Evolutionary conservation across 2,113 vertebrate species (phyloP).

Genomic region (Pterocles gutturalis): DNA sequence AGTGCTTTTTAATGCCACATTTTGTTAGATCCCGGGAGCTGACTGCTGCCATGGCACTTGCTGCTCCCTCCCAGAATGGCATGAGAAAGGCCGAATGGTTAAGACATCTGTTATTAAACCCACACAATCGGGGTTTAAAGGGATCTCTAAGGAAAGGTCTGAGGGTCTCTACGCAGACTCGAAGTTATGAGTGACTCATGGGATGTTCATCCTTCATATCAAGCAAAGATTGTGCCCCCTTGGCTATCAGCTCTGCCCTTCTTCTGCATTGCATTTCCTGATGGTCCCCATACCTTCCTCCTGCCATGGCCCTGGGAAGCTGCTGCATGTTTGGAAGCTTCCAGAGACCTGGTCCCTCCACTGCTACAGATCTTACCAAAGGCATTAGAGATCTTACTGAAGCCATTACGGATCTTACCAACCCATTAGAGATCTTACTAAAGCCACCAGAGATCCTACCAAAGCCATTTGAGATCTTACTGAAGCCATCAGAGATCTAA

Average conservation of each 20-base stretch:
- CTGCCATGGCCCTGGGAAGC: background rate
- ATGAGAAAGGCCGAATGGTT: background rate
- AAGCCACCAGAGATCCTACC: no score
- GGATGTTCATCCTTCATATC: background rate
- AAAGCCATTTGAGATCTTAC: background rate
- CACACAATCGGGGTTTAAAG: background rate
- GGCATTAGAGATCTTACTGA: background rate
- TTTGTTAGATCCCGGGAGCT: background rate
- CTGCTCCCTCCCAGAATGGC: rapidly evolving
- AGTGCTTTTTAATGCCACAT: background rate
- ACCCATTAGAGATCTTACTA: no score
- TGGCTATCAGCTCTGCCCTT: background rate
- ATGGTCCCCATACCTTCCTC: background rate
- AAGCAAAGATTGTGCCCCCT: background rate
- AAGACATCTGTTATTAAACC: background rate
- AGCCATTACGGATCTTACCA: background rate
- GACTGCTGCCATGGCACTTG: background rate
- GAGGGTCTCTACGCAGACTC: background rate
- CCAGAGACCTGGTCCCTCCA: background rate
- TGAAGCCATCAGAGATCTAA: no score
- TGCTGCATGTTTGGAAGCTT: background rate
- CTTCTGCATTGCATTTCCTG: background rate
- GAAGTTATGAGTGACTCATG: background rate
- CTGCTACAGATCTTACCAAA: background rate
- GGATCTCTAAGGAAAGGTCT: background rate